Percentiles rank a stretch among this genome's conserved stretches.
phyloP scores from a whole-genome alignment of 2,888 invertebrate genomes.

The Blomia tropicalis region DNA sequence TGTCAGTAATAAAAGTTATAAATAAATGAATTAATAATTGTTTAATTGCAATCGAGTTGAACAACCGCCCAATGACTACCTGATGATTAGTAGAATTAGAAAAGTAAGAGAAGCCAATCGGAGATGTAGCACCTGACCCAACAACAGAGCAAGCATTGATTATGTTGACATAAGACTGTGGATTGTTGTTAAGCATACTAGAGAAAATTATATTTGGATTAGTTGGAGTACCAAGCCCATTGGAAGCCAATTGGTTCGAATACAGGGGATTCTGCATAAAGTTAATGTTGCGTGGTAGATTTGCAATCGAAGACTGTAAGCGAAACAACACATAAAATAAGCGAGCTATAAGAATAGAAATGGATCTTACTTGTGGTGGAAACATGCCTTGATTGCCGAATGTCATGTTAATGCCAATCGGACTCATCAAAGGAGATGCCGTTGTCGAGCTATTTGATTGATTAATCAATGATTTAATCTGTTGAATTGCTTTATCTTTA shows the following conservation, averaged over 20 bases:
- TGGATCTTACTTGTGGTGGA: neutral
- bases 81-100: neutral
- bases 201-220: neutral
- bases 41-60: too few relatives aligned
- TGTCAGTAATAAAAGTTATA: neutral
- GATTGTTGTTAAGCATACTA: conserved; percentile 6
- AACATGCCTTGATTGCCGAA: neutral
- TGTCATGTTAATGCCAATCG: neutral
- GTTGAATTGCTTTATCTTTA: neutral
- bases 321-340: neutral
- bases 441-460: neutral
- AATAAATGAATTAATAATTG: neutral
- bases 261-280: neutral
- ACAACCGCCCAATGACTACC: too few relatives aligned
- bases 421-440: neutral
- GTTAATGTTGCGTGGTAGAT: neutral
- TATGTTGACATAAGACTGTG: neutral
- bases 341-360: neutral
- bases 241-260: neutral
- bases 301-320: neutral
- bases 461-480: neutral
- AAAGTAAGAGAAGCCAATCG: neutral
- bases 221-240: neutral
- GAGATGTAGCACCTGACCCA: neutral
- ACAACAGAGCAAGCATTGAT: neutral